These are phyloP conservation scores for Drosophila pseudotakahashii DNA, from an alignment of 2,888 invertebrate genomes.

Conservation along the genomic window DNA sequence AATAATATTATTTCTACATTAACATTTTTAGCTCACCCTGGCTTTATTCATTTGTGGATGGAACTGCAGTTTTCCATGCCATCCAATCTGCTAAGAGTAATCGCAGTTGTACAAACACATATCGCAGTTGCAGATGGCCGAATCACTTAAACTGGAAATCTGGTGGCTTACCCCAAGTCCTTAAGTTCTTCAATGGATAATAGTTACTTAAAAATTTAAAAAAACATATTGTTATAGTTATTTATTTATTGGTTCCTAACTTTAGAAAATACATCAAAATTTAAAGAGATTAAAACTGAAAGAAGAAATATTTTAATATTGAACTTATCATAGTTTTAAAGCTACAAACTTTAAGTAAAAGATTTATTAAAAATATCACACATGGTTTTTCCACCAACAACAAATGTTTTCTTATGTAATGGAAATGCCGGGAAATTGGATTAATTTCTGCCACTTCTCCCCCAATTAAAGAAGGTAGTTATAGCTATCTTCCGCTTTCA, in stretches of 20 bases:
- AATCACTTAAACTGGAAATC: slow-evolving; percentile 40
- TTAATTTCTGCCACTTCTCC: slow-evolving; percentile 20
- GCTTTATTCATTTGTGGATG: slow-evolving; percentile 84
- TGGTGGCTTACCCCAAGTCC: slow-evolving; percentile 41
- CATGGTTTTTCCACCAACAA: neutral
- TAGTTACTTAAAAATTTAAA: neutral
- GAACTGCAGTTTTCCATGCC: slow-evolving; percentile 86
- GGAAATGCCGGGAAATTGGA: slow-evolving; percentile 17
- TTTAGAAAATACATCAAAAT: neutral
- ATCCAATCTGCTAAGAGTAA: slow-evolving; percentile 84
- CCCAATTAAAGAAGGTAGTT: slow-evolving; percentile 24
- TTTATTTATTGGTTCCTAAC: slow-evolving; percentile 4
- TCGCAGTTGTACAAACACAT: slow-evolving; percentile 83
- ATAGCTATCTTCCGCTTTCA: slow-evolving; percentile 32
- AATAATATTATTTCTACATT: too few relatives aligned
- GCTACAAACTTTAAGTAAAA: neutral
- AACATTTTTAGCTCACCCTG: slow-evolving; percentile 75
- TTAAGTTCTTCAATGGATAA: slow-evolving; percentile 46
- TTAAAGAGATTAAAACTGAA: neutral
- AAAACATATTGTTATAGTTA: neutral
- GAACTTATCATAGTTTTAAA: neutral
- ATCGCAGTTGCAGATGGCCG: slow-evolving; percentile 84
- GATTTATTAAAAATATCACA: neutral
- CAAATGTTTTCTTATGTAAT: slow-evolving; percentile 22
- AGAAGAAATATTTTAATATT: too few relatives aligned